Evolutionary conservation across 2,113 vertebrate species (phyloP).

Genomic region (Barnardius zonarius): DNA sequence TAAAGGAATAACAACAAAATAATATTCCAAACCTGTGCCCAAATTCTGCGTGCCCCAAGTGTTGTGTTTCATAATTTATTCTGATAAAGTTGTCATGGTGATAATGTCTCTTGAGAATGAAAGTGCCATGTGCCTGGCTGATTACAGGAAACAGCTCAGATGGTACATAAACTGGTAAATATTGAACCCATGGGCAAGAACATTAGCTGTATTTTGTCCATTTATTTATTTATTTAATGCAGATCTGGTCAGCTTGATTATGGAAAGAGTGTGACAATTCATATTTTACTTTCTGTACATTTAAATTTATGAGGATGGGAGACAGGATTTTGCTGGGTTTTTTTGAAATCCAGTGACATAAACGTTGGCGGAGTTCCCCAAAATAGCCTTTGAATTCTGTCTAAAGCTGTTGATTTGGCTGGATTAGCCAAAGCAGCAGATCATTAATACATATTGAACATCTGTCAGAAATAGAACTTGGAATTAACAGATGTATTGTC

Average conservation of each 20-base stretch:
- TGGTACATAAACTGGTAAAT: constrained; percentile 76
- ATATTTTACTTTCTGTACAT: constrained; percentile 3
- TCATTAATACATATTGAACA: constrained; percentile 77
- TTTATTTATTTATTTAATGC: constrained; percentile 52
- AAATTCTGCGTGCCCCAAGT: constrained; percentile 66
- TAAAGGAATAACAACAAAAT: constrained; percentile 66
- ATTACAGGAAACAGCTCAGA: constrained; percentile 78
- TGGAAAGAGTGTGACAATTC: constrained; percentile 22
- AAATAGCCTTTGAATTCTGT: constrained; percentile 70
- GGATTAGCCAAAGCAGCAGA: constrained; percentile 72
- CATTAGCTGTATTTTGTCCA: constrained; percentile 37
- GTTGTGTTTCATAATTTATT: constrained; percentile 74
- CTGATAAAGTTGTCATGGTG: constrained; percentile 85
- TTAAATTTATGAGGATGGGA: constrained; percentile 28
- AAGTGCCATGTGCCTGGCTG: constrained; percentile 74
- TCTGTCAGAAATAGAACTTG: constrained; percentile 76
- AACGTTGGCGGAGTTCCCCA: constrained; percentile 55
- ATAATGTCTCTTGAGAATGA: constrained; percentile 73
- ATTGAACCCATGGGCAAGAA: constrained; percentile 72
- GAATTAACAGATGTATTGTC: constrained; percentile 72
- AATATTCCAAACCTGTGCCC: constrained; percentile 58
- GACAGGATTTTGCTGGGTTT: background rate
- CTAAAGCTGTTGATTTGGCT: constrained; percentile 74
- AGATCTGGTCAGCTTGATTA: constrained; percentile 32
- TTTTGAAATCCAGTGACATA: constrained; percentile 52